Percentiles rank a stretch among this genome's conserved stretches.
These are phyloP conservation scores for Chelonus formosanus DNA, from an alignment of 2,888 invertebrate genomes.

Conservation along the genomic window DNA sequence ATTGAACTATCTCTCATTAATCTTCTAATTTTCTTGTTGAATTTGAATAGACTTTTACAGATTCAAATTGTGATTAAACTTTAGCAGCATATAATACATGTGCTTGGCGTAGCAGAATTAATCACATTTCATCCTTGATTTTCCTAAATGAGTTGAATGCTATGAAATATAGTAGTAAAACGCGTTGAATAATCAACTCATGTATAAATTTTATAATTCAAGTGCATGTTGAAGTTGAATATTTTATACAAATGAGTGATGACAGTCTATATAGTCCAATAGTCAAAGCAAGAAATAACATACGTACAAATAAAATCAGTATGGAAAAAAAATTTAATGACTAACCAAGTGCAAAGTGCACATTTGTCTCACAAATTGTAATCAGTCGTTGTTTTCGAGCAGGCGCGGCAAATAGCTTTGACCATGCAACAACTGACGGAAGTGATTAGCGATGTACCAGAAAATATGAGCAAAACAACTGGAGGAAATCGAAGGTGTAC, in stretches of 20 bases:
- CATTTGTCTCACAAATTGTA: conserved; percentile 30
- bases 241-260: neutral
- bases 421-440: conserved; percentile 50
- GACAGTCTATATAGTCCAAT: neutral
- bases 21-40: too few relatives aligned
- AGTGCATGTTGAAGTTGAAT: too few relatives aligned
- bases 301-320: conserved; percentile 1
- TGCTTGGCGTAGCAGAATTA: conserved; percentile 4
- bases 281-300: neutral
- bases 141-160: conserved; percentile 1
- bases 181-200: neutral
- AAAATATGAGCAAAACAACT: neutral
- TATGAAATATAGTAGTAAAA: neutral
- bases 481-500: neutral
- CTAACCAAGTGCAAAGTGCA: conserved; percentile 8
- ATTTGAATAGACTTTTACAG: too few relatives aligned
- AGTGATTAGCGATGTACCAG: conserved; percentile 42
- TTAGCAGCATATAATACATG: too few relatives aligned
- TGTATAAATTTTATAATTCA: neutral
- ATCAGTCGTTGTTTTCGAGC: conserved; percentile 42
- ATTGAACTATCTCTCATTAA: too few relatives aligned
- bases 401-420: conserved; percentile 50
- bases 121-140: conserved; percentile 4
- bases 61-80: too few relatives aligned
- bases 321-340: conserved; percentile 20